Evolutionary conservation across 1,140 invertebrate species (phyloP), one percentile per base, ranked within the genome.

Genomic region (Papilio polytes): DNA sequence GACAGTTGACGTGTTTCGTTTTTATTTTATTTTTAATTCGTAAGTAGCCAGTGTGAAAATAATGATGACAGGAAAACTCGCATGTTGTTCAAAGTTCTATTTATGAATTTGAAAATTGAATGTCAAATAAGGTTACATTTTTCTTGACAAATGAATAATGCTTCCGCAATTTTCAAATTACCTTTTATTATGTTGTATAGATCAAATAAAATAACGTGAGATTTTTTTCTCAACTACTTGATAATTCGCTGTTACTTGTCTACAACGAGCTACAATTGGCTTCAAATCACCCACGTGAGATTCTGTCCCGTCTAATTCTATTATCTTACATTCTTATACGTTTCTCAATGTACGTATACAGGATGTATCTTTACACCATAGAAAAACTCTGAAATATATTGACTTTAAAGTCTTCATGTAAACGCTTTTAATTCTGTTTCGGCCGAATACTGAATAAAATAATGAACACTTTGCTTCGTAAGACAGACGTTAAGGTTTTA

Each of bases 281-380:
- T 22, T 46, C 53, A 78, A 78, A 78, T 78, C 51, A 78, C 77
- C 22, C n/a, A 56, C 86, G 88, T 89, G 88, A 85, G 88, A 89
- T 81, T 81, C 78, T 80, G 80, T 84, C 79, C 80, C 74, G 79
- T 85, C 81, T 89, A 86, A 88, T 89, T 89, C 88, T 87, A 89
- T 89, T 89, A 88, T 89, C 86, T 89, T 73, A 20, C 72, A 80
- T 78, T 80, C 70, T 82, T 22, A 70, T 78, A 26, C 36, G 66
- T 81, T 82, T 80, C 74, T 80, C 81, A 80, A 15, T 81, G n/a
- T 20, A 77, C n/a, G 8, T 56, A 51, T 51, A 56, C 53, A 56
- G 51, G 18, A 18, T 20, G 53, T 56, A 20, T 9, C 7, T 56
- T 51, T 56, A 56, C 7, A 56, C 7, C n/a, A 56, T 56, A 7